Base-by-base conservation (phyloP, 2,113 vertebrate species). In the Tetrax tetrax region DNA sequence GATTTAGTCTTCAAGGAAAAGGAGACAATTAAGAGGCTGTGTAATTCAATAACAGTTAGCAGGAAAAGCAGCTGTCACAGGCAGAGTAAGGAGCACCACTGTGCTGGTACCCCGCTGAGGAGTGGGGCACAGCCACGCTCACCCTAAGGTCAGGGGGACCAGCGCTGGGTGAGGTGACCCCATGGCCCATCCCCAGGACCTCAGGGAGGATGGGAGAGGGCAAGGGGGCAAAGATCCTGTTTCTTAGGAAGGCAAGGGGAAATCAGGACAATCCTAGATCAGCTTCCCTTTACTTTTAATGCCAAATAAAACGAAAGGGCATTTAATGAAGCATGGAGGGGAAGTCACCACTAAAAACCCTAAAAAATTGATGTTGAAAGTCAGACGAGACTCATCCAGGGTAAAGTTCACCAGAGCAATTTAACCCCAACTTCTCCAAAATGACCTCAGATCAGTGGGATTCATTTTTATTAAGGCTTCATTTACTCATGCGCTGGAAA, bases 1-100 rank as follows among this genome's bases (percentile, higher is more conserved):
- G 96, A 91, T 95, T 96, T 89, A 95, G 96, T 95, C 92, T 95
- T 97, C 93, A 94, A 93, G 89, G 83, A 69, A 89, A 93, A 95
- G 71, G 68, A 94, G 93, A 87, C 93, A 94, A 95, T 93, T 91
- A 94, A 93, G 87, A 65, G 47, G 68, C 20, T 84, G 78, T 83
- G 89, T 93, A 93, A 95, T 91, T 91, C 93, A 97, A 91, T 96
- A 96, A 77, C 86, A 81, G 93, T 92, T 93, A 97, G 74, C 78
- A 89, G 71, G 61, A 84, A 54, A 83, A 89, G 80, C 48, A 92
- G 90, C 92, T 93, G 86, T 91, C 87, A 86, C 12, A 57, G 59
- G 83, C 77, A 74, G 72, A n/a, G 31, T 71, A 88, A 77, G 37
- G 80, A 78, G 48, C 41, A 16, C 37, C 5, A 7, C n/a, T 5